Percentiles rank a stretch among this genome's conserved stretches.
Evolutionary conservation across 2,888 invertebrate species (phyloP).

Genomic region (Pandemis corylana): DNA sequence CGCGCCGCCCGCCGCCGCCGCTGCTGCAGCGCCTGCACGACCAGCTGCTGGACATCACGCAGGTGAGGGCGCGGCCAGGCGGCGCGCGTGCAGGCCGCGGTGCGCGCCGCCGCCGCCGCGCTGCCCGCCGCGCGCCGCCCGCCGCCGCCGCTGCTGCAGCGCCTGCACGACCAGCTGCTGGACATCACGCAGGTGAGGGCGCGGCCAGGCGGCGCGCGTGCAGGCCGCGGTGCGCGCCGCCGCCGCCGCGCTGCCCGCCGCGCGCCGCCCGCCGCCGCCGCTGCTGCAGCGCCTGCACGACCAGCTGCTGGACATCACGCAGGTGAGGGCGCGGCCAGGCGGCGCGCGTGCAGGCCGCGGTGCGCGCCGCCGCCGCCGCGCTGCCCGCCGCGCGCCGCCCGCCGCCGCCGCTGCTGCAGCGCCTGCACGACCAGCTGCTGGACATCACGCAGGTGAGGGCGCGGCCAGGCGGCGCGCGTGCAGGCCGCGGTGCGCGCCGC

Average conservation of each 20-base stretch:
- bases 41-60: no score
- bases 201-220: no score
- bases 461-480: conserved; percentile 90
- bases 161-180: no score
- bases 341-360: conserved; percentile 90
- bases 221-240: conserved; percentile 85
- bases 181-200: no score
- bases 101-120: no score
- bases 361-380: conserved; percentile 77
- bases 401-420: conserved; percentile 87
- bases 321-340: conserved; percentile 97
- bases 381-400: conserved; percentile 84
- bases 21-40: no score
- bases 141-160: no score
- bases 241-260: conserved; percentile 83
- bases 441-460: conserved; percentile 91
- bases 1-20: no score
- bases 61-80: no score
- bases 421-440: conserved; percentile 92
- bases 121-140: no score
- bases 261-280: conserved; percentile 89
- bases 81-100: no score
- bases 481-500: conserved; percentile 88
- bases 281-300: conserved; percentile 91
- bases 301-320: conserved; percentile 87